Conservation (phyloP, 2,113 vertebrate species). For the Pygoscelis adeliae region DNA sequence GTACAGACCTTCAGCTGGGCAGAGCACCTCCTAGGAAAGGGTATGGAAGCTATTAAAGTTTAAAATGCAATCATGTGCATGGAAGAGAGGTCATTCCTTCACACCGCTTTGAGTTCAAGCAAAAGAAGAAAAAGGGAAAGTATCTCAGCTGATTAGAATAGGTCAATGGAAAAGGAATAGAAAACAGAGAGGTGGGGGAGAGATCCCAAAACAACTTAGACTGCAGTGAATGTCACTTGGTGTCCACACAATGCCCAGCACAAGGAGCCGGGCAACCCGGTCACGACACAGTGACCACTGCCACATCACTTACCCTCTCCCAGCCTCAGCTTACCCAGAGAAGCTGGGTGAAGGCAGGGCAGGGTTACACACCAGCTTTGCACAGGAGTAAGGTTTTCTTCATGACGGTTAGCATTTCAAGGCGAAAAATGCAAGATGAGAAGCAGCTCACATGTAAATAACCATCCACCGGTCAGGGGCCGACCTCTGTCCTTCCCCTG, state of each 20-base stretch:
- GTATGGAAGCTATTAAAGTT: conserved; percentile 65
- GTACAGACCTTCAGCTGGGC: conserved; percentile 2
- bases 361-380: neutral
- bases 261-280: neutral
- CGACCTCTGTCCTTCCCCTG: neutral
- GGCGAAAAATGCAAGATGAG: neutral
- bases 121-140: neutral
- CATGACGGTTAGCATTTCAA: neutral
- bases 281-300: neutral
- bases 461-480: fast-evolving
- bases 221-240: neutral
- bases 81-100: conserved; percentile 35
- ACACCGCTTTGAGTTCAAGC: neutral
- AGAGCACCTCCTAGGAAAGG: neutral
- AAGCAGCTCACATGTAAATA: neutral
- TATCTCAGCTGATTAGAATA: neutral
- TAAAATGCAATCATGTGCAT: conserved; percentile 64
- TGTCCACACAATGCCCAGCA: neutral
- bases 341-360: neutral
- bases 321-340: neutral
- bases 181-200: neutral
- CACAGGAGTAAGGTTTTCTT: neutral
- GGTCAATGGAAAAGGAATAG: neutral
- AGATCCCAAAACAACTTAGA: neutral
- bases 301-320: neutral